Evolutionary conservation across 2,113 vertebrate species (phyloP), one percentile per base, ranked within the genome.

Genomic region (Steatornis caripensis): DNA sequence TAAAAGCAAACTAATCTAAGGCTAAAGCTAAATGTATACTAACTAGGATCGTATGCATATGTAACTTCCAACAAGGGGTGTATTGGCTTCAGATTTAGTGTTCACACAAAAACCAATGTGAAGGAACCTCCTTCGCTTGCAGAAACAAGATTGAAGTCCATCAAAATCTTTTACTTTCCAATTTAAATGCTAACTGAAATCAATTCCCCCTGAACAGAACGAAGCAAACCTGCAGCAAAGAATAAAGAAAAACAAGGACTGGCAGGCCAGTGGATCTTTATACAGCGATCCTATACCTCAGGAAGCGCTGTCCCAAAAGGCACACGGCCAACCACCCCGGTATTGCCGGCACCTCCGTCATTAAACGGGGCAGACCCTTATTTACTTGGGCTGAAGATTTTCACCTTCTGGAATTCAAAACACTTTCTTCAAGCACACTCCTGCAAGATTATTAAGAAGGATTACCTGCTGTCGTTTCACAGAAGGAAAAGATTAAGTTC

Each of bases 251-350:
- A 79, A 5, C 30, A 34, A 57, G 46, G 4, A 62, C 57, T 41
- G 41, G 46, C 65, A 85, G 43, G 15, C 29, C 32, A 21, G 43
- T 14, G 45, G 46, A 14, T 74, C 61, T 66, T 71, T 26, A 10
- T 16, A 30, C 64, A 24, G 20, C 0, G 0, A 30, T 43, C 15
- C 34, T 72, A 51, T 0, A 1, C 26, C 8, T 48, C 18, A 60
- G 68, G 36, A 54, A 64, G 58, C 8, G 4, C 2, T 26, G 46
- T 58, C 69, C 60, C 3, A 3, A 7, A 5, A 49, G 51, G 39
- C n/a, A 51, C 43, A 32, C 0, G 0, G 5, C 18, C 54, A 58
- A 22, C 27, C 53, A 34, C 32, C 11, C 23, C 0, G 0, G 15
- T 8, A 32, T 3, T 3, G 1, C 27, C 12, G 43, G n/a, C 54